Base-by-base conservation (phyloP, 2,797 vertebrate species). In the Spinibarbus caldwelli region DNA sequence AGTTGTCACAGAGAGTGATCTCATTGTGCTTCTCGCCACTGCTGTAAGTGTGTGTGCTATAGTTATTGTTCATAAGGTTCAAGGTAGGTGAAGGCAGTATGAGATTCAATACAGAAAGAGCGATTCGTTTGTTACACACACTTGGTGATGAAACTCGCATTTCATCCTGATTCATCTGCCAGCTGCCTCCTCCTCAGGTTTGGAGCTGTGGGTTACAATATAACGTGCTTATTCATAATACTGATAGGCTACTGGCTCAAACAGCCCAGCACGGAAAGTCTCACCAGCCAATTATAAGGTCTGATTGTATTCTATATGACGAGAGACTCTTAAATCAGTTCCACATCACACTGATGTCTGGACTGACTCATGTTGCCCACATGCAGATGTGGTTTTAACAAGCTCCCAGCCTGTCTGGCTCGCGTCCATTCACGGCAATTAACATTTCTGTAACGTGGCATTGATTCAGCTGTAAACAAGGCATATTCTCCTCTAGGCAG, bases 311-410 rank as follows among this genome's bases (percentile, higher is more conserved):
- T 80, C 82, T 80, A 66, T 83, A 49, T 45, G 57, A 71, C n/a
- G 21, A 78, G 31, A 67, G 85, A 36, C 70, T 36, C 36, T 62
- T 82, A 64, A 70, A 87, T 71, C 76, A 84, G 29, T 52, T 36
- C 31, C 7, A 29, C 66, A 31, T 82, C n/a, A 14, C 38, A 66
- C 34, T 41, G 49, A 78, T 81, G 54, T 36, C 49, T 79, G 81
- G 81, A 83, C 68, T 78, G 75, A 83, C 66, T 83, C 81, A 62
- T 31, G 49, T 36, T 83, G 76, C 70, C 85, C 68, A 73, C 78
- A 82, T 78, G 59, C 57, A 84, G 78, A 76, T 86, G 47, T n/a
- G 11, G 47, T 72, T 85, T 86, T 47, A 80, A 88, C 82, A 88
- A 85, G 68, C 68, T 85, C 67, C 82, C 49, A 54, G 66, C 67